Base-by-base conservation (phyloP, 92 coral and sea anemone species). In the Zoanthus sansibaricus region DNA sequence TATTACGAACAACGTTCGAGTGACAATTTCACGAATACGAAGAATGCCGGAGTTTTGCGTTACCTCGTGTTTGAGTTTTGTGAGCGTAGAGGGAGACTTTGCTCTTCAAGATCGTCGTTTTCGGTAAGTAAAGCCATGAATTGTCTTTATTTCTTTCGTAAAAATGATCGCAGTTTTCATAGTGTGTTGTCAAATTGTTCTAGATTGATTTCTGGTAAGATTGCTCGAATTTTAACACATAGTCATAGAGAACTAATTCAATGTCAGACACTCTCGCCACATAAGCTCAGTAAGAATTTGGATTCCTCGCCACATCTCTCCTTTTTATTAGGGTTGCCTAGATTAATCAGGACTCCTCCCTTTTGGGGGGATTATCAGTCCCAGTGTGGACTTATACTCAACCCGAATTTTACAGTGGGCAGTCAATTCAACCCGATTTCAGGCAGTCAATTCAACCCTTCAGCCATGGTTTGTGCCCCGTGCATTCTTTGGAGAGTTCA, bases 201-300 rank as follows among this genome's bases (percentile, higher is more conserved):
- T 79, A 78, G 83, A 78, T 78, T 78, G 37, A 78, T 78, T 78
- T 78, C 83, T 78, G 83, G 83, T 78, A 66, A 78, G 71, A 17
- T 78, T 78, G 18, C 83, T 78, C 83, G 83, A 78, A 78, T 77
- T 78, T 78, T 78, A 78, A 78, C 83, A 78, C 72, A 61, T 78
- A 78, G 58, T 78, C 18, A 59, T 78, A 78, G 55, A 78, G 72
- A 55, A 78, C 83, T 5, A 78, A 78, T 78, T 78, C 72, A 78
- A 78, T 59, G 83, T 79, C 83, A 17, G 83, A 32, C 83, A 78
- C 42, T 78, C 61, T 78, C 72, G 83, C 61, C 83, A 59, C 83
- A 78, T 78, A 78, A 17, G 83, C 83, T 78, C 9, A 72, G 83
- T 78, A 77, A 78, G 83, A 54, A 78, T 78, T 78, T 78, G 83